Conservation (phyloP, 1,140 invertebrate genomes). For the Hydropsyche tenuis region DNA sequence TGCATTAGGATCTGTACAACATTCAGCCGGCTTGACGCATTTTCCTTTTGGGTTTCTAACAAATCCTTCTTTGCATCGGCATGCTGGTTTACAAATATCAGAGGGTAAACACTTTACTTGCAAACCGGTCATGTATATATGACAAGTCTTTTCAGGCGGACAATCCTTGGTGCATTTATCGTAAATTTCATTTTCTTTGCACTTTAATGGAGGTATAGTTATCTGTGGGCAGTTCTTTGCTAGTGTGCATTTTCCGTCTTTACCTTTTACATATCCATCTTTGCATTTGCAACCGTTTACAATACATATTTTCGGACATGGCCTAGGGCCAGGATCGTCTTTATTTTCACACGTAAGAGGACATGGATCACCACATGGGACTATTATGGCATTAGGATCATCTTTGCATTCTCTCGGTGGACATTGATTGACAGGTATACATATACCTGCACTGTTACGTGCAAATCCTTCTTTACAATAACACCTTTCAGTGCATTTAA, state of each 20-base stretch:
- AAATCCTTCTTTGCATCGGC: constrained; percentile 17
- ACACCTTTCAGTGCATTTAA: constrained; percentile 61
- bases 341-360: constrained; percentile 18
- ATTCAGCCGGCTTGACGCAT: constrained; percentile 11
- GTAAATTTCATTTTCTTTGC: constrained; percentile 7
- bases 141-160: constrained; percentile 6
- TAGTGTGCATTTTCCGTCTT: constrained; percentile 2
- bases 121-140: background rate
- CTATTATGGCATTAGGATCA: constrained; percentile 34
- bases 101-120: background rate
- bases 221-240: background rate
- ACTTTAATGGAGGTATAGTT: background rate
- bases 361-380: constrained; percentile 13
- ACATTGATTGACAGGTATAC: constrained; percentile 56
- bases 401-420: constrained; percentile 32
- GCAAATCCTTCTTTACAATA: constrained; percentile 62
- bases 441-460: constrained; percentile 53
- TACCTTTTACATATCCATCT: background rate
- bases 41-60: constrained; percentile 21
- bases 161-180: constrained; percentile 2
- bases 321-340: background rate
- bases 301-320: constrained; percentile 19
- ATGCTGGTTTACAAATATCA: background rate
- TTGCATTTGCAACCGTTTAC: constrained; percentile 29
- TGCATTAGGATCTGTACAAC: constrained; percentile 40